Evolutionary conservation across 2,888 invertebrate species (phyloP).

Genomic region (Buathra laborator): DNA sequence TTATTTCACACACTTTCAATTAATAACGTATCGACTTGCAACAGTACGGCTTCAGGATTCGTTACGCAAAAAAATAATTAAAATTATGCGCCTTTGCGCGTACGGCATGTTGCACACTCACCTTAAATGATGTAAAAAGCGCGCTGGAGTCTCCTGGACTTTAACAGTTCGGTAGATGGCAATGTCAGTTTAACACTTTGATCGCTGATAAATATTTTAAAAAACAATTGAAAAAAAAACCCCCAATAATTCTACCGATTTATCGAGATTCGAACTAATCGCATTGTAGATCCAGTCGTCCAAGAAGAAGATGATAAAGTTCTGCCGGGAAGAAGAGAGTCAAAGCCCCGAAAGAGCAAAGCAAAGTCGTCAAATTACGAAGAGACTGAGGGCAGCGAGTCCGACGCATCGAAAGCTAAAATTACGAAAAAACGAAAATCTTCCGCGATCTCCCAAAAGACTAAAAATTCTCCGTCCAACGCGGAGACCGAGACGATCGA

Average conservation of each 20-base stretch:
- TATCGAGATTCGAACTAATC: not conserved
- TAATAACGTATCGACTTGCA: not conserved
- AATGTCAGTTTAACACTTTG: constrained; percentile 81
- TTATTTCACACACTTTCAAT: not conserved
- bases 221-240: constrained; percentile 8
- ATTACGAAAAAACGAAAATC: constrained; percentile 35
- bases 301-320: constrained; percentile 70
- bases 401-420: constrained; percentile 20
- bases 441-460: constrained; percentile 8
- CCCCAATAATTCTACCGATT: constrained; percentile 36
- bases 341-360: constrained; percentile 49
- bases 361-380: constrained; percentile 38
- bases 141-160: constrained; percentile 72
- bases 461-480: not conserved
- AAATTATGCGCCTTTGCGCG: not conserved
- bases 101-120: constrained; percentile 2
- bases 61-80: not conserved
- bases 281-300: constrained; percentile 66
- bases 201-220: constrained; percentile 79
- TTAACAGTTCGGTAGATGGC: constrained; percentile 73
- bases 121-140: constrained; percentile 69
- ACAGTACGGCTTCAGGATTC: not conserved
- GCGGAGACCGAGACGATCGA: not conserved
- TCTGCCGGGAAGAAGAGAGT: constrained; percentile 18
- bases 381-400: constrained; percentile 34